Conservation (phyloP, 2,888 invertebrate genomes). For the Cheilosia vernalis region DNA sequence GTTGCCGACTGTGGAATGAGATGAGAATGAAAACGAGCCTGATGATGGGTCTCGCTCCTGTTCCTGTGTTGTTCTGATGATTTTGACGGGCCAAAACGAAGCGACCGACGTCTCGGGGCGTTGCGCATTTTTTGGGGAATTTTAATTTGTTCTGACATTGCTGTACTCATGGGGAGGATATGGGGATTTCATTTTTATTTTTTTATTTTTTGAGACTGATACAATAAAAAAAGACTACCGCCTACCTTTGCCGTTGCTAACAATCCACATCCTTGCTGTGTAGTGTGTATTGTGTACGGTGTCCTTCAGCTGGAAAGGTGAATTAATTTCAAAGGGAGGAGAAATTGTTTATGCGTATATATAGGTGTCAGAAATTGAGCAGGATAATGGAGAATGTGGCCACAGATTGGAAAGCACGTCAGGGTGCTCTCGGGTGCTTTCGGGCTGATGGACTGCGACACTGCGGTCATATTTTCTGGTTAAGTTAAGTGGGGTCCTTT, state of each 20-base stretch:
- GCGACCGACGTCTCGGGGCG: slow-evolving; percentile 48
- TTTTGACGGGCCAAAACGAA: slow-evolving; percentile 21
- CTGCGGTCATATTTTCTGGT: no score
- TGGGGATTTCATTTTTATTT: background rate
- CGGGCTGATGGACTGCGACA: no score
- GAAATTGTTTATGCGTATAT: background rate
- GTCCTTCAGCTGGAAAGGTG: background rate
- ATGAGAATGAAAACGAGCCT: slow-evolving; percentile 28
- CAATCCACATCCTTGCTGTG: no score
- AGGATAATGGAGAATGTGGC: no score
- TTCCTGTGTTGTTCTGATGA: background rate
- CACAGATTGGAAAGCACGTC: no score
- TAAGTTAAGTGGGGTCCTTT: no score
- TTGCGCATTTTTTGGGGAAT: slow-evolving; percentile 63
- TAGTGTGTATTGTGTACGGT: background rate
- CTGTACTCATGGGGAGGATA: slow-evolving; percentile 42
- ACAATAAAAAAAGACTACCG: background rate
- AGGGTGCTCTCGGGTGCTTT: no score
- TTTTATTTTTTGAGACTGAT: background rate
- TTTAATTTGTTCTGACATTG: slow-evolving; percentile 70
- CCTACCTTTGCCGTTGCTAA: no score
- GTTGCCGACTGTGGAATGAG: background rate
- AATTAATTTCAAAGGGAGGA: no score
- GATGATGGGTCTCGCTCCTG: slow-evolving; percentile 31
- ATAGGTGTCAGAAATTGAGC: no score